Conservation (phyloP, 2,888 invertebrate species). For the Agonopterix heracliana region DNA sequence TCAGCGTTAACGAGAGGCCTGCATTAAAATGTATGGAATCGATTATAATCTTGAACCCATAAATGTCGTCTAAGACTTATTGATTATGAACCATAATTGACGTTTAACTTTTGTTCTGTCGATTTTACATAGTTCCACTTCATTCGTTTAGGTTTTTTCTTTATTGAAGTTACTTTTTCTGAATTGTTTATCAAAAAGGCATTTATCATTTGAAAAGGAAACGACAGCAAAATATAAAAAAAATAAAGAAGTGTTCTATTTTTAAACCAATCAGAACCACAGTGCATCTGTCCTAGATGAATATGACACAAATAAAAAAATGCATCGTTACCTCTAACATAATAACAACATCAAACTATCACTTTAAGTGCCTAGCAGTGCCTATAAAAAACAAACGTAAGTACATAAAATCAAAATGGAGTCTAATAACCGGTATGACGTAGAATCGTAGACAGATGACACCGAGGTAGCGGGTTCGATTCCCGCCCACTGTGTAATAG, state of each 20-base stretch:
- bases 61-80: slow-evolving; percentile 46
- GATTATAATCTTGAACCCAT: slow-evolving; percentile 37
- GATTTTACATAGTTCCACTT: background rate
- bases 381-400: slow-evolving; percentile 3
- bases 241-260: no score
- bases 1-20: slow-evolving; percentile 13
- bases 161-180: no score
- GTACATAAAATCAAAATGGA: slow-evolving; percentile 1
- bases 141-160: no score
- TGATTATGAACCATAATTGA: slow-evolving; percentile 31
- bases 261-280: no score
- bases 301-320: background rate
- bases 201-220: no score
- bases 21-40: slow-evolving; percentile 46
- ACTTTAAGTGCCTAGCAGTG: slow-evolving; percentile 2
- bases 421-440: slow-evolving; percentile 24
- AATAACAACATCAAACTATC: slow-evolving; percentile 6
- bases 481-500: slow-evolving; percentile 36
- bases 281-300: no score
- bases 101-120: slow-evolving; percentile 19
- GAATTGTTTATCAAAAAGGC: no score
- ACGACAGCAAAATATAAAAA: no score
- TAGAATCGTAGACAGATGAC: slow-evolving; percentile 12
- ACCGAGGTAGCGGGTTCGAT: slow-evolving; percentile 28
- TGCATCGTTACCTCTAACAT: background rate